Percentiles rank a stretch among this genome's conserved stretches.
Evolutionary conservation across 37 sponge, comb jelly and placozoan species (phyloP).

Genomic region (Spongilla lacustris): DNA sequence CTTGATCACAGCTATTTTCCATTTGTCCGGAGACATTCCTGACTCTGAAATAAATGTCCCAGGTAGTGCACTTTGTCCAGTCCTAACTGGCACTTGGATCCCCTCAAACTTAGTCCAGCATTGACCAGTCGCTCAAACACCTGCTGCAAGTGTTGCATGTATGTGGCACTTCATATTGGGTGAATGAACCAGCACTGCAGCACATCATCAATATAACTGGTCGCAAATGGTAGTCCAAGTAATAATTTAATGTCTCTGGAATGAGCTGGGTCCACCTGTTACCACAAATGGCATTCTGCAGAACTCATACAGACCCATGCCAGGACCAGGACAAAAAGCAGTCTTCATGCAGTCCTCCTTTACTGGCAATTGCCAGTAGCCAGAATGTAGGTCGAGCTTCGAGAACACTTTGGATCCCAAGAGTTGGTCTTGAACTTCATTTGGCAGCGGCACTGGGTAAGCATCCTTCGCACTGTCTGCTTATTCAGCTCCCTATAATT

Average conservation of each 20-base stretch:
- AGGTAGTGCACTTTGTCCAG: constrained; percentile 36
- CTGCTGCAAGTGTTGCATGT: constrained; percentile 45
- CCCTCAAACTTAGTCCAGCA: constrained; percentile 61
- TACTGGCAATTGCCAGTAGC: constrained; percentile 72
- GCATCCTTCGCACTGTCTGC: constrained; percentile 54
- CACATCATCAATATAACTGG: constrained; percentile 58
- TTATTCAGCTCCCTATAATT: constrained; percentile 74
- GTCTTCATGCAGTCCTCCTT: constrained; percentile 46
- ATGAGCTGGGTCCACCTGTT: constrained; percentile 54
- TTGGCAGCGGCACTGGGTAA: constrained; percentile 66
- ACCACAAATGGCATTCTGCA: constrained; percentile 52
- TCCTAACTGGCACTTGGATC: constrained; percentile 58
- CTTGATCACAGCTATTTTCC: constrained; percentile 41
- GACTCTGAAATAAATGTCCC: constrained; percentile 46
- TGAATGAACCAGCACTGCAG: constrained; percentile 42
- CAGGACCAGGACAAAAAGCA: constrained; percentile 68
- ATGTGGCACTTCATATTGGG: constrained; percentile 5
- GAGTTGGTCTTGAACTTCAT: constrained; percentile 68
- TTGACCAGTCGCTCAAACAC: constrained; percentile 59
- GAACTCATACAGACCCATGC: constrained; percentile 67
- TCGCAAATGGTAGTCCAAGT: constrained; percentile 42
- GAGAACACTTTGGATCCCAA: constrained; percentile 49
- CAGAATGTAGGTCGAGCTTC: constrained; percentile 60
- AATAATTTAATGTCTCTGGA: constrained; percentile 57
- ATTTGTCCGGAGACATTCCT: constrained; percentile 61